Base-by-base conservation (phyloP, 2,888 invertebrate species). In the Sceliomorpha sp. region DNA sequence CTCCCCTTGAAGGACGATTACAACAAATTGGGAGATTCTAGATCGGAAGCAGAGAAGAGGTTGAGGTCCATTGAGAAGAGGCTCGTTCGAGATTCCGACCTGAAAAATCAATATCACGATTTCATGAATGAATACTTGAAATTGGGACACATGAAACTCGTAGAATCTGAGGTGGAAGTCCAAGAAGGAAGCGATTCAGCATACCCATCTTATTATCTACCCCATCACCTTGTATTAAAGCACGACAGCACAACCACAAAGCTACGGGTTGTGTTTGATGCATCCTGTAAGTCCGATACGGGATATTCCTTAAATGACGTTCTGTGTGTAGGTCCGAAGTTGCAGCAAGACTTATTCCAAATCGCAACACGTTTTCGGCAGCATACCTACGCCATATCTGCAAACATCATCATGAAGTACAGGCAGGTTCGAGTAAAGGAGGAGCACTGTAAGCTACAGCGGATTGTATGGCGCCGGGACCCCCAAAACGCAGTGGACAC, bases 81-180 rank as follows among this genome's bases (percentile, higher is more conserved):
- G 32, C 51, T 71, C 1, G 15, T 31, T 5, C 15, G 34, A 12
- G 40, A 60, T 17, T 8, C 39, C 0, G 32, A 45, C 1, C 31
- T 55, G n/a, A 45, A 59, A 36, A 12, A 2, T 1, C 20, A 50
- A 39, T 72, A 72, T 14, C 8, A 27, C 0, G 14, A 36, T 13
- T 70, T 69, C 13, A 60, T 70, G 44, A n/a, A 58, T 0, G 69
- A 72, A 27, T 60, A 68, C n/a, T 8, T 51, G 3, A 32, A 26
- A 0, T 17, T 63, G 2, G 53, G 50, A 0, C 69, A 64, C 31
- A 72, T 72, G 69, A 44, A 12, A 13, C 34, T 10, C 13, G n/a
- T 13, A 32, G 9, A 12, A 32, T 32, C 32, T 10, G 10, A 32
- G 2, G 6, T 12, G 1, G 9, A 32, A 32, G 12, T 10, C 9